A percentile compares a stretch with the other conserved stretches of the same genome.
Evolutionary conservation across 2,888 invertebrate genomes (phyloP).

Genomic region (Slavum lentiscoides): DNA sequence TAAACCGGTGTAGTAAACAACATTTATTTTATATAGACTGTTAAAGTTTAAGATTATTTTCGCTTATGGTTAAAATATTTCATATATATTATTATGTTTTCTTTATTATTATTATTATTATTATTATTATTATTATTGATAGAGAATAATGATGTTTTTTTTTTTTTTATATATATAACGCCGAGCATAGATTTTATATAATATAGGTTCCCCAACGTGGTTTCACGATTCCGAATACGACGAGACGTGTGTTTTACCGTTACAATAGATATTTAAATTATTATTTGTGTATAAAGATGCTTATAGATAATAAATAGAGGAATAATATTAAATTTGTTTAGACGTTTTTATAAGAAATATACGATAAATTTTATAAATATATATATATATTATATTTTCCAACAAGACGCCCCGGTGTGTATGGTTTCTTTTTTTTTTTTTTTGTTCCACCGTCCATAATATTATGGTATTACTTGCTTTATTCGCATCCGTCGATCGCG

Average conservation of each 20-base stretch:
- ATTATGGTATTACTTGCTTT: too few relatives aligned
- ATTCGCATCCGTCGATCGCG: too few relatives aligned
- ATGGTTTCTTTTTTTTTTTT: too few relatives aligned
- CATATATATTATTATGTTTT: constrained; percentile 25
- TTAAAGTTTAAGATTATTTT: constrained; percentile 46
- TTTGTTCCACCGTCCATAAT: too few relatives aligned
- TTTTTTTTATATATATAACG: not conserved
- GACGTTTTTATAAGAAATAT: constrained; percentile 27
- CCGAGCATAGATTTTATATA: not conserved
- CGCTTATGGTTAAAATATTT: constrained; percentile 42
- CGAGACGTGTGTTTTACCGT: constrained; percentile 6
- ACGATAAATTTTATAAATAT: too few relatives aligned
- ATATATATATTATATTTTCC: too few relatives aligned
- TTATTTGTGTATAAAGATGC: not conserved
- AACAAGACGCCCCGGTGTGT: too few relatives aligned
- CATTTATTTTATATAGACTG: constrained; percentile 37
- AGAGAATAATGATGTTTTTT: constrained; percentile 23
- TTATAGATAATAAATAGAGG: constrained; percentile 21
- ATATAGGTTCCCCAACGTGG: not conserved
- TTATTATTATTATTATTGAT: too few relatives aligned
- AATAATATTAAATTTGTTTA: constrained; percentile 31
- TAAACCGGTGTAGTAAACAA: constrained; percentile 15
- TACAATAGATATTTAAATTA: constrained; percentile 12
- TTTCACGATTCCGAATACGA: too few relatives aligned
- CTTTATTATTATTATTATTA: constrained; percentile 10